A percentile compares a stretch with the other conserved stretches of the same genome.
Conservation (phyloP, 2,888 invertebrate genomes). For the Clivina fossor region DNA sequence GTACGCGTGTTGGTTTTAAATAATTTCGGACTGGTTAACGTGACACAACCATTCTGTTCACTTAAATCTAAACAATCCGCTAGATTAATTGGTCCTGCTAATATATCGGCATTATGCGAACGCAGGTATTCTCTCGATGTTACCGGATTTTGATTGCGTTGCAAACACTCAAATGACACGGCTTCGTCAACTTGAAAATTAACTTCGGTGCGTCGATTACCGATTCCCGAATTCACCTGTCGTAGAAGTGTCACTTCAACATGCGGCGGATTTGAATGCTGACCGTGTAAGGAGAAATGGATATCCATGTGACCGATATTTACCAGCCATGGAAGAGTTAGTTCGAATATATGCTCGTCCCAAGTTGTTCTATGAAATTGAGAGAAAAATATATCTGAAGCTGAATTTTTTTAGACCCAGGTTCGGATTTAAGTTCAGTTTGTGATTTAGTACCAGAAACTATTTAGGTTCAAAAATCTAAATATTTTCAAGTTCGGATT, state of each 20-base stretch:
- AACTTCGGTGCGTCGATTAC: slow-evolving; percentile 54
- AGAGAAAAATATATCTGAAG: no score
- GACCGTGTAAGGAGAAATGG: slow-evolving; percentile 78
- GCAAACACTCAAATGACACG: slow-evolving; percentile 53
- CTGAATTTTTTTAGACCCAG: no score
- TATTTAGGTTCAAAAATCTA: no score
- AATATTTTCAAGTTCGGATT: no score
- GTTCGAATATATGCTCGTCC: slow-evolving; percentile 91
- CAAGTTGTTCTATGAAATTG: slow-evolving; percentile 73
- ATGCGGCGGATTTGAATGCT: slow-evolving; percentile 74
- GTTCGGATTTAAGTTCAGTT: no score
- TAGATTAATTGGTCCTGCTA: slow-evolving; percentile 85
- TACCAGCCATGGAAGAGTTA: slow-evolving; percentile 78
- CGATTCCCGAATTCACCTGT: slow-evolving; percentile 69
- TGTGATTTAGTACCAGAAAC: no score
- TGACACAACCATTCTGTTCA: slow-evolving; percentile 81
- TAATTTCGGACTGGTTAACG: slow-evolving; percentile 82
- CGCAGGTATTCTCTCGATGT: slow-evolving; percentile 78
- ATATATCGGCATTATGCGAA: slow-evolving; percentile 85
- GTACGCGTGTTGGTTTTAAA: slow-evolving; percentile 77
- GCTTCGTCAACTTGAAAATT: slow-evolving; percentile 53
- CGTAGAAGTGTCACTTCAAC: slow-evolving; percentile 67
- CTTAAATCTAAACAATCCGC: slow-evolving; percentile 81
- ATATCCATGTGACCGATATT: slow-evolving; percentile 88
- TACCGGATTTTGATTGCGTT: slow-evolving; percentile 69